Base-by-base conservation (phyloP, 2,888 invertebrate species). In the Hypena proboscidalis region DNA sequence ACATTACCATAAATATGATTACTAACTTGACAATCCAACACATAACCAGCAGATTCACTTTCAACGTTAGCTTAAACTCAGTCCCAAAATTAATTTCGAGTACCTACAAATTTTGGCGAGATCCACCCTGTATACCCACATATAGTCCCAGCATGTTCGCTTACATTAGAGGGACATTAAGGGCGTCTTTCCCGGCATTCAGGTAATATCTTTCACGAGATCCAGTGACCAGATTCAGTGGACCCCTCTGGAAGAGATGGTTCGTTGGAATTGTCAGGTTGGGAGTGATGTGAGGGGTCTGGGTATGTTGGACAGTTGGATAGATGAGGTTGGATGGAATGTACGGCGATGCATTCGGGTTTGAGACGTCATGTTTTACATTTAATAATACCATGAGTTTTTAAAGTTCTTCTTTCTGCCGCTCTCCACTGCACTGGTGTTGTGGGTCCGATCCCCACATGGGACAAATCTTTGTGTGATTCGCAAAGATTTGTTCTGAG, bases 141-240 rank as follows among this genome's bases (percentile, higher is more conserved):
- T 23, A 45, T 43, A 52, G 37, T 46, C 26, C 56, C 53, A 50
- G 39, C 45, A 58, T 61, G 62, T 61, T 65, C 63, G 50, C 65
- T 70, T 59, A 73, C 77, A 79, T 80, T 75, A 77, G 67, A 64
- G 65, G 60, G 56, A 70, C 78, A 79, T 79, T 78, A 79, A 68
- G 58, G 67, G 59, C 60, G 57, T 58, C 56, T 63, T 55, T 52
- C 41, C 38, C 62, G 57, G 64, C 50, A 68, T 70, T 64, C 74
- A 75, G 78, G 78, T 75, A 70, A 76, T 75, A 76, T 72, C 69
- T 72, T 62, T 63, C 58, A 61, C 42, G 42, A 55, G 52, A 52
- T 33, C 49, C 41, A 32, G 36, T 21, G 37, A 51, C 78, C 77
- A 75, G 43, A 2, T 2, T 46, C 51, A 8, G 22, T 31, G 36